Percentiles rank a stretch among this genome's conserved stretches.
These are phyloP conservation scores for Tragulus kanchil DNA, from an alignment of 2,113 vertebrate genomes.

Conservation along the genomic window DNA sequence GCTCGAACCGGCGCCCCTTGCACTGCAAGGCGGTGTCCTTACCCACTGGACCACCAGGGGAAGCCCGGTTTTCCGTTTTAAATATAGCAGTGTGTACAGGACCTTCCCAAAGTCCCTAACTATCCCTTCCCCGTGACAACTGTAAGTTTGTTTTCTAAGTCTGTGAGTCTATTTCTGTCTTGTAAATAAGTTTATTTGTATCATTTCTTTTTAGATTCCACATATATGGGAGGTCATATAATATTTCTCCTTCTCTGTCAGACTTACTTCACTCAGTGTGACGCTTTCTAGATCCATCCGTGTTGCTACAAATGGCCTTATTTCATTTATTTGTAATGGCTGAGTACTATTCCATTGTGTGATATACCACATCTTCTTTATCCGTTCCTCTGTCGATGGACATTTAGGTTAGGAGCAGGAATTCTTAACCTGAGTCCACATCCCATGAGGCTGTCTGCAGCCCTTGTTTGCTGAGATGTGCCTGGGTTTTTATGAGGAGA, in stretches of 20 bases:
- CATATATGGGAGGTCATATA: background rate
- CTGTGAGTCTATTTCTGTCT: background rate
- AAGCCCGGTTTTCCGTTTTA: background rate
- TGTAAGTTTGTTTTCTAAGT: background rate
- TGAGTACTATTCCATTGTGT: background rate
- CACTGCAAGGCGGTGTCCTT: no score
- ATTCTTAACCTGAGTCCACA: background rate
- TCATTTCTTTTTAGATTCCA: background rate
- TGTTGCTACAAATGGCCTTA: background rate
- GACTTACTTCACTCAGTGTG: background rate
- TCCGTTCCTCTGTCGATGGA: background rate
- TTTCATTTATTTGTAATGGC: background rate
- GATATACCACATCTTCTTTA: background rate
- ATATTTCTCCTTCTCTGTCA: background rate
- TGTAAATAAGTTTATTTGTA: background rate
- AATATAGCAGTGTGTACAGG: background rate
- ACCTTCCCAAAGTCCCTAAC: background rate
- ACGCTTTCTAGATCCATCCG: background rate
- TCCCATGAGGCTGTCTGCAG: background rate
- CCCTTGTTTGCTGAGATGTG: background rate
- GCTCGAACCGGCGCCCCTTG: no score
- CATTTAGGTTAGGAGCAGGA: background rate
- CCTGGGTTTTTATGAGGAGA: background rate
- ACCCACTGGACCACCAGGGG: no score
- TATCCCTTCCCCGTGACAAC: background rate